These are phyloP conservation scores for Gandaritis pyraliata DNA, from an alignment of 2,888 invertebrate genomes.

Conservation along the genomic window DNA sequence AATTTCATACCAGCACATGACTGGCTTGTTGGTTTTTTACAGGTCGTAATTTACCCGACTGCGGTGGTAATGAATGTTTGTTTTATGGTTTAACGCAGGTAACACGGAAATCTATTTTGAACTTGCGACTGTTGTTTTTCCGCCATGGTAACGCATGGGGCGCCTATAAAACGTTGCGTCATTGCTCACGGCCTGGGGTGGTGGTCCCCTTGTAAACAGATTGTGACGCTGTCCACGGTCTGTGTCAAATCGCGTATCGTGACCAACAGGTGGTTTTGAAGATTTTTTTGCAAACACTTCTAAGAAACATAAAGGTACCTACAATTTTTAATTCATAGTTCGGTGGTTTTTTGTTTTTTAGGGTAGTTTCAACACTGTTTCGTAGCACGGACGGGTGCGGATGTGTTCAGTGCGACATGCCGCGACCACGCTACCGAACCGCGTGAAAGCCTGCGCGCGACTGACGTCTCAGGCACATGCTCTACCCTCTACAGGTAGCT, in stretches of 20 bases:
- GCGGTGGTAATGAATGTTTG: constrained; percentile 58
- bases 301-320: constrained; percentile 15
- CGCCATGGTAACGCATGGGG: constrained; percentile 76
- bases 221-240: constrained; percentile 74
- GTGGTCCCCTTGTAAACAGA: constrained; percentile 77
- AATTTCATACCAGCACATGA: constrained; percentile 39
- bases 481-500: constrained; percentile 76
- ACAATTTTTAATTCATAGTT: constrained; percentile 18
- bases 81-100: constrained; percentile 56
- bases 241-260: constrained; percentile 71
- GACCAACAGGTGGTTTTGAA: constrained; percentile 74
- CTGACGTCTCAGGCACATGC: constrained; percentile 70
- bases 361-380: constrained; percentile 46
- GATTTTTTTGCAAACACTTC: constrained; percentile 28
- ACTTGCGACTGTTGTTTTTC: constrained; percentile 74
- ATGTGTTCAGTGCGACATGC: constrained; percentile 59
- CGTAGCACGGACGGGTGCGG: constrained; percentile 55
- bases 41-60: constrained; percentile 49
- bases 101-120: constrained; percentile 80
- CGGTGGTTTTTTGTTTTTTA: constrained; percentile 41
- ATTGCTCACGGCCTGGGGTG: constrained; percentile 65
- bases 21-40: constrained; percentile 47
- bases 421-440: constrained; percentile 69
- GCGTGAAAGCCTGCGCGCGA: constrained; percentile 82
- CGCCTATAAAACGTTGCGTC: constrained; percentile 79